These are phyloP conservation scores for Sarcophilus harrisii DNA, from an alignment of 2,797 vertebrate genomes.

Conservation along the genomic window DNA sequence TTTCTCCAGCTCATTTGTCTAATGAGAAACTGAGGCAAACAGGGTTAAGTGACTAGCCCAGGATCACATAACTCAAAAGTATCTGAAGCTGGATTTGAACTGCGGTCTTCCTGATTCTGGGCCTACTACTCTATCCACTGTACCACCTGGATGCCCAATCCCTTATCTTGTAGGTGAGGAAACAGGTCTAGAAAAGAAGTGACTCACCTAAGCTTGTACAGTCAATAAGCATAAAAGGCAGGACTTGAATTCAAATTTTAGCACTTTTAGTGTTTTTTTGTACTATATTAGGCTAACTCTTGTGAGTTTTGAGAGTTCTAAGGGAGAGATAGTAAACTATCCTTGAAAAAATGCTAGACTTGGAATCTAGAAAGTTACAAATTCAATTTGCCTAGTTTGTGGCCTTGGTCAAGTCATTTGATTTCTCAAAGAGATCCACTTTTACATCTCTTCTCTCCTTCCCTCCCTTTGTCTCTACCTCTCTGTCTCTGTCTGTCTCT, in stretches of 20 bases:
- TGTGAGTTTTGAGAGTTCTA: background rate
- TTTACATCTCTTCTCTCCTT: background rate
- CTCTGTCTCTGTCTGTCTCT: too few relatives aligned
- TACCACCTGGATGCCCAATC: background rate
- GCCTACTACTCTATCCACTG: background rate
- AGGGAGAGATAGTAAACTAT: background rate
- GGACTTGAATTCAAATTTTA: background rate
- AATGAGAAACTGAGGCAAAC: background rate
- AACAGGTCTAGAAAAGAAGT: background rate
- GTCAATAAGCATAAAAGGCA: background rate
- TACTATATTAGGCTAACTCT: background rate
- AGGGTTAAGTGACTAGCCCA: background rate
- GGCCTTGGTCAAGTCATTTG: background rate
- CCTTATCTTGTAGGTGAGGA: background rate
- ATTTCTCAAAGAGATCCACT: background rate
- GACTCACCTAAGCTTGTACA: background rate
- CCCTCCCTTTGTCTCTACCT: too few relatives aligned
- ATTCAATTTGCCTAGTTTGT: background rate
- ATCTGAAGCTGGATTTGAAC: background rate
- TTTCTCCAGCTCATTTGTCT: background rate
- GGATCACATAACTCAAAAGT: background rate
- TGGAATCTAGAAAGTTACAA: background rate
- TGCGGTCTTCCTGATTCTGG: background rate
- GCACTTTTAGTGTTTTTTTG: background rate
- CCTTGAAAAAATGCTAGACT: background rate